Base-by-base conservation (phyloP, 2,888 invertebrate species). In the Bellardia bayeri region DNA sequence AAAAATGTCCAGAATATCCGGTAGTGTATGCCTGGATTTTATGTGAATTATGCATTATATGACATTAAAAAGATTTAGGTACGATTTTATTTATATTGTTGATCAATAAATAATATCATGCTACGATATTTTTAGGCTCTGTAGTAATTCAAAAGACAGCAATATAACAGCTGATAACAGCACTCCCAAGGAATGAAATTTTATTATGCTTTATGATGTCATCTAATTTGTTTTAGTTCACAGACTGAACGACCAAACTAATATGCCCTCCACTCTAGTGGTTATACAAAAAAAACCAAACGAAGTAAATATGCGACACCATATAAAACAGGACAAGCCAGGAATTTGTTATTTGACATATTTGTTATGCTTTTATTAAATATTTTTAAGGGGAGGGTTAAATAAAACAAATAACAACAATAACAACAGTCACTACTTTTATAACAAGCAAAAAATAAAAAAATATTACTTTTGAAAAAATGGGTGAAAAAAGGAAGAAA, bases 301-400 rank as follows among this genome's bases (percentile, higher is more conserved):
- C 33, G 54, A 51, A 76, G 54, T 64, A 64, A 54, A 69, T 72
- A 54, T 63, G 71, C 66, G 66, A 82, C 74, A 72, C 54, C 81
- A 66, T 33, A 64, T 42, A 56, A 66, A 33, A 58, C 23, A 76
- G 76, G 56, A 76, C 76, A 83, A 71, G 33, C 16, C 30, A 64
- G 64, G 56, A 72, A 78, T 83, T 83, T 54, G 40, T 83, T 76
- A 76, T 76, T 76, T 63, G 40, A 63, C 76, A 76, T 83, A 76
- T 83, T 83, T 83, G 68, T 74, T 76, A 69, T 58, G 64, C 71
- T 33, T 51, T 63, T 76, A 51, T 75, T 51, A 58, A 56, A 40
- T 23, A 40, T 40, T 16, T 37, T 37, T 11, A 37, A 51, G 11
- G 7, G 71, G 75, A 69, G 78, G 78, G 71, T 78, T 72, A 72